A percentile compares a stretch with the other conserved stretches of the same genome.
Conservation (phyloP, 2,888 invertebrate genomes). For the Leptinotarsa rubiginosa region DNA sequence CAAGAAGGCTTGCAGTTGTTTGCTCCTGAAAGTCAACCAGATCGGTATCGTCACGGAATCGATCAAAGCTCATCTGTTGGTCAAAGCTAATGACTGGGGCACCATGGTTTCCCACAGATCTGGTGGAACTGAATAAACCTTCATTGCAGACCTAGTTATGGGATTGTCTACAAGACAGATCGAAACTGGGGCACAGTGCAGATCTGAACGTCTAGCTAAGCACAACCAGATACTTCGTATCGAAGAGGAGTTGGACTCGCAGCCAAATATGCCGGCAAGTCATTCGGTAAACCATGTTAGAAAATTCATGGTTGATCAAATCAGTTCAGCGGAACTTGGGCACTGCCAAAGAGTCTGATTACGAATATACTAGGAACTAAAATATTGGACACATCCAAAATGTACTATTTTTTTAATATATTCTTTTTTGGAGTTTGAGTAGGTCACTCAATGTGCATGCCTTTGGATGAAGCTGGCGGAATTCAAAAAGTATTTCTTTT, state of each 20-base stretch:
- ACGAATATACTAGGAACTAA: conserved; percentile 6
- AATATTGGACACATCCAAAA: not conserved
- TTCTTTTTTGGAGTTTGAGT: not conserved
- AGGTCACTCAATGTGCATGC: not conserved
- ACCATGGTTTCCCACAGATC: too few relatives aligned
- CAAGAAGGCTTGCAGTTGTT: conserved; percentile 97
- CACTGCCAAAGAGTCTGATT: conserved; percentile 13
- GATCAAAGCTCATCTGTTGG: conserved; percentile 91
- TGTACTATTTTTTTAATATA: not conserved
- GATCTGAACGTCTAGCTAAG: conserved; percentile 95
- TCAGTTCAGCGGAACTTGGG: not conserved
- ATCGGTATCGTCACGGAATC: conserved; percentile 98
- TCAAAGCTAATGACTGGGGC: conserved; percentile 94
- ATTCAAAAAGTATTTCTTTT: too few relatives aligned
- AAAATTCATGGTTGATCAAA: not conserved
- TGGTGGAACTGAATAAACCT: too few relatives aligned
- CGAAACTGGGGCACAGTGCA: too few relatives aligned
- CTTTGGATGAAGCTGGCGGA: too few relatives aligned
- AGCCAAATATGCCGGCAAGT: conserved; percentile 95
- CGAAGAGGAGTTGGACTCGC: conserved; percentile 94
- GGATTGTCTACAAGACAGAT: too few relatives aligned
- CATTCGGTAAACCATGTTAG: conserved; percentile 85
- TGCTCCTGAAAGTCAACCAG: conserved; percentile 96
- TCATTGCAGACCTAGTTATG: too few relatives aligned
- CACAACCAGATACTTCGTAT: conserved; percentile 99